Base-by-base conservation (phyloP, 1,140 invertebrate genomes). In the Calosoma granatense region DNA sequence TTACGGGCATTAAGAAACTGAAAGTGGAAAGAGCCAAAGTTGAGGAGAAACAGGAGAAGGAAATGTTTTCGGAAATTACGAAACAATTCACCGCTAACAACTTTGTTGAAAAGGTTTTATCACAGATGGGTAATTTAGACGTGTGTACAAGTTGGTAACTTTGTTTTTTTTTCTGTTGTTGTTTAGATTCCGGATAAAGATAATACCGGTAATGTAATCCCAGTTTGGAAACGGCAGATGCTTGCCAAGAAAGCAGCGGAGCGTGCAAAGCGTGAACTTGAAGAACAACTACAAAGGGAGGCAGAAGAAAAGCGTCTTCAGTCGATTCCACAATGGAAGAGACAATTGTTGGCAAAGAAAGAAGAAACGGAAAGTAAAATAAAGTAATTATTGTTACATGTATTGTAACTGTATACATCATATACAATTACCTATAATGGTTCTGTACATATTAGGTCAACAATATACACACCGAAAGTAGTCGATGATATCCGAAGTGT, bases 181-280 rank as follows among this genome's bases (percentile, higher is more conserved):
- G n/a, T 67, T 39, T 75, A 95, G 89, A 87, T 97, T 60, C 92
- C 92, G 1, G 88, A 92, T 64, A 85, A 84, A 55, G 93, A 96
- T 67, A 82, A 83, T 36, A 82, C 87, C n/a, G 93, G 93, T 12
- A 90, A 90, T 63, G 73, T 84, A 17, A 94, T 96, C 67, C 93
- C 93, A 11, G 85, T 85, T 17, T 96, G 94, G 93, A 95, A 95
- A 70, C 74, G 92, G 20, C 92, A 96, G 73, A 94, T 97, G 89
- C 67, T 96, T 68, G 93, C 93, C 0, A 86, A 91, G 64, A 92
- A 95, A 70, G 88, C 90, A 0, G 93, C 93, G 0, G 92, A 96
- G 69, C 85, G 88, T 59, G 93, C 93, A 1, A 84, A 88, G 58
- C 90, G 89, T 67, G 92, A 96, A 65, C 75, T 92, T 53, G 91